Conservation (phyloP, 2,113 vertebrate species). For the Vidua chalybeata region DNA sequence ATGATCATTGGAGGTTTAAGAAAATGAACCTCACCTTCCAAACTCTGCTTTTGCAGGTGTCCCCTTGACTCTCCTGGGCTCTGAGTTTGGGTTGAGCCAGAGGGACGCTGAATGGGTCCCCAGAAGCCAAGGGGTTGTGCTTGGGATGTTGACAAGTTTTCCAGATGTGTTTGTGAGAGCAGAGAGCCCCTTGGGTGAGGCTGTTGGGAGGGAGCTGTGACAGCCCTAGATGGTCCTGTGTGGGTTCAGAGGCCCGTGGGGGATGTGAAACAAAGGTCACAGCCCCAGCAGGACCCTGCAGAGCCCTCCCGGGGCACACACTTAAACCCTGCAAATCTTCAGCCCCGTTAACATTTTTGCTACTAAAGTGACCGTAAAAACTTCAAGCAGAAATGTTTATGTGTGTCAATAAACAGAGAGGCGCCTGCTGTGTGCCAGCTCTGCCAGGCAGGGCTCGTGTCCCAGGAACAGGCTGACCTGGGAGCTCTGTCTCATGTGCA, state of each 20-base stretch:
- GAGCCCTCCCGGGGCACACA: fast-evolving
- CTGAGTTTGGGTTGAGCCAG: neutral
- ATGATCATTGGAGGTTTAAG: neutral
- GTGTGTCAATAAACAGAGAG: fast-evolving
- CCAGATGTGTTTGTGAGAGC: neutral
- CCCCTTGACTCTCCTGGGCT: neutral
- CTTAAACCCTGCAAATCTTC: neutral
- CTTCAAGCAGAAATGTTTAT: neutral
- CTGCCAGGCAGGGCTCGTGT: neutral
- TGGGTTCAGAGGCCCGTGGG: fast-evolving
- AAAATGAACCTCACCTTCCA: neutral
- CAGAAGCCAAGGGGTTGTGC: neutral
- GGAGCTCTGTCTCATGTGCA: neutral
- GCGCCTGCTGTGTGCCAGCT: fast-evolving
- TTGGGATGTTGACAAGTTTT: neutral
- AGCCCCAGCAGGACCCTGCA: neutral
- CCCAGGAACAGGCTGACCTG: neutral
- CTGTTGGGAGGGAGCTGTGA: neutral
- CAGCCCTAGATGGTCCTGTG: fast-evolving
- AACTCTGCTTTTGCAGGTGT: neutral
- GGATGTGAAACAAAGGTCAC: neutral
- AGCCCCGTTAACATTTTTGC: neutral
- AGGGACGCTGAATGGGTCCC: neutral
- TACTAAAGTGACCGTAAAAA: neutral
- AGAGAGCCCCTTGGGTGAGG: neutral